Base-by-base conservation (phyloP, 2,113 vertebrate genomes). In the Xyliphius kryptos region DNA sequence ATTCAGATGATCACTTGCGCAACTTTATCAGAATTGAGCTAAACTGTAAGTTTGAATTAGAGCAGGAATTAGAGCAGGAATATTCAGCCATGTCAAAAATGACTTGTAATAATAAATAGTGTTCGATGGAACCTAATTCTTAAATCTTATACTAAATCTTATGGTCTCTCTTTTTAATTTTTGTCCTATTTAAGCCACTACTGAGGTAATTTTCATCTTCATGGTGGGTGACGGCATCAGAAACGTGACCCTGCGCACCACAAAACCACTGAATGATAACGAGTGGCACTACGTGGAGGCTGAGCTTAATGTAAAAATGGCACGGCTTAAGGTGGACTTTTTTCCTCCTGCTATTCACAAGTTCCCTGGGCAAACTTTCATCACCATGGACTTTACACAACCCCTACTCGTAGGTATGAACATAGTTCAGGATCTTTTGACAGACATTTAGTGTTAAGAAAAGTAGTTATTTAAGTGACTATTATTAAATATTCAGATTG, bases 261-360 rank as follows among this genome's bases (percentile, higher is more conserved):
- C 75, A 3, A 76, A 89, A 5, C 85, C 89, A 16, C 92, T 97
- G 61, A 94, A 92, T 0, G 90, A 99, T 0, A 93, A 99, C 0
- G 91, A 96, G 74, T 99, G 96, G 96, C 95, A 99, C 71, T 88
- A 92, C 64, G 92, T 99, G 64, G 90, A 94, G 73, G 96, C 90
- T 0, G 95, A 98, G 77, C 85, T 97, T 78, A 98, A 98, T 0
- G 92, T 94, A 72, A 98, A 98, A 73, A 68, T 94, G 71, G 92
- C 90, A 0, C 85, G 94, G 13, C 86, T 98, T 37, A 91, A 92
- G n/a, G 93, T 99, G 56, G 96, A 99, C 68, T 90, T 89, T 73
- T 85, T 90, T 77, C 93, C 94, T 20, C 95, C 94, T 88, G 87
- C 89, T 68, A 81, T 93, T 40, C 85, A 79, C 46, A 85, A 80